Conservation (phyloP, 2,888 invertebrate genomes). For the Sericinus montela region DNA sequence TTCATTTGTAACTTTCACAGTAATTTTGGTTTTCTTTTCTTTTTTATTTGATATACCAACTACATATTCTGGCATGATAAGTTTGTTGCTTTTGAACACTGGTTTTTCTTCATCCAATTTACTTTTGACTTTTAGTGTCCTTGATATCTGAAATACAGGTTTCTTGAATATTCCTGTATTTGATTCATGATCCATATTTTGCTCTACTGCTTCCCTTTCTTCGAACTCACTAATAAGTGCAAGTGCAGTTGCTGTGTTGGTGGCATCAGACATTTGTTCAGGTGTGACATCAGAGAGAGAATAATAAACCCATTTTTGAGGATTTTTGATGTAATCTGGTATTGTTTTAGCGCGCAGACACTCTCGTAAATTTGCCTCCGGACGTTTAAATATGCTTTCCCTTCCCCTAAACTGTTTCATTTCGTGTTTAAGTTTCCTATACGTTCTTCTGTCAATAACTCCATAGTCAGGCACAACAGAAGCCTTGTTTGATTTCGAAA, state of each 20-base stretch:
- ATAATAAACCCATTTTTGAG: slow-evolving; percentile 90
- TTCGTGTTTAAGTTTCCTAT: slow-evolving; percentile 64
- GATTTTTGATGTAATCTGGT: slow-evolving; percentile 82
- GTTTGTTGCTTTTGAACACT: slow-evolving; percentile 82
- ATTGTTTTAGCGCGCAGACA: slow-evolving; percentile 70
- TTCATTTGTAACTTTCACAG: slow-evolving; percentile 22
- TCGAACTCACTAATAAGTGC: slow-evolving; percentile 86
- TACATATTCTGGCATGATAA: slow-evolving; percentile 91
- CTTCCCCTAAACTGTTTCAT: slow-evolving; percentile 82
- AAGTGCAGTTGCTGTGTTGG: slow-evolving; percentile 88
- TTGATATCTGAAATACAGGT: slow-evolving; percentile 59
- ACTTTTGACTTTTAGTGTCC: slow-evolving; percentile 42
- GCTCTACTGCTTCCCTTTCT: slow-evolving; percentile 53
- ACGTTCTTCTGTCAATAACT: slow-evolving; percentile 50
- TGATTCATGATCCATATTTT: slow-evolving; percentile 41
- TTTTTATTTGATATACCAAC: slow-evolving; percentile 82
- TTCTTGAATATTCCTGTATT: slow-evolving; percentile 57
- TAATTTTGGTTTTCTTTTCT: slow-evolving; percentile 51
- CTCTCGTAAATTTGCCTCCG: slow-evolving; percentile 81
- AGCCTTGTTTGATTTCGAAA: slow-evolving; percentile 52
- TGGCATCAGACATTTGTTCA: slow-evolving; percentile 87
- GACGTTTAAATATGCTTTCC: slow-evolving; percentile 89
- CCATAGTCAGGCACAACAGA: slow-evolving; percentile 46
- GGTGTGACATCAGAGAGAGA: slow-evolving; percentile 86
- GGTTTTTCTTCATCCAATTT: slow-evolving; percentile 45